Conservation (phyloP, 2,797 vertebrate species). For the Tenualosa ilisha region DNA sequence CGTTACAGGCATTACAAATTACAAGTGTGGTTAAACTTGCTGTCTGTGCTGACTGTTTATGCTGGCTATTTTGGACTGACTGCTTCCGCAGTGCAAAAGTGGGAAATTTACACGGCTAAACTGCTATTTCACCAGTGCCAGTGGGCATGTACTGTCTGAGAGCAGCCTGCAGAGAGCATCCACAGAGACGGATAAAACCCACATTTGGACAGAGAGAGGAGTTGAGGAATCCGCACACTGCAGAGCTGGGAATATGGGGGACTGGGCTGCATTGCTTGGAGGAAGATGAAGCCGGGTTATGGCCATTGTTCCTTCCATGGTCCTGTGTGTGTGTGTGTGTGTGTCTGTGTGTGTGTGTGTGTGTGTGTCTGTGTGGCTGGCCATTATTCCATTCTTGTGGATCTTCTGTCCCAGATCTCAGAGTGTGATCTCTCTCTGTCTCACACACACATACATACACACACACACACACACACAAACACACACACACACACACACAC, state of each 20-base stretch:
- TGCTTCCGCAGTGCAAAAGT: no score
- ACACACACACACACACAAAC: background rate
- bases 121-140: no score
- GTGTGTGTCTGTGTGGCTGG: background rate
- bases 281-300: background rate
- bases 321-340: background rate
- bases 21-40: no score
- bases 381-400: background rate
- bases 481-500: background rate
- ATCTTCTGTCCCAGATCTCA: background rate
- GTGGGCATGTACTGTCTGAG: no score
- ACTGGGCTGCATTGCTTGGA: slow-evolving; percentile 20
- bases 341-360: background rate
- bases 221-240: slow-evolving; percentile 11
- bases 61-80: no score
- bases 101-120: no score
- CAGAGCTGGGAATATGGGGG: background rate
- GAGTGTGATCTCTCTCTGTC: background rate
- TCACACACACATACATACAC: background rate
- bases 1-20: no score
- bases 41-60: no score
- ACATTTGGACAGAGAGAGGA: no score
- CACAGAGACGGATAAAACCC: no score
- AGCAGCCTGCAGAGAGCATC: no score
- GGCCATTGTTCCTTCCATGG: background rate